Percentiles rank a stretch among this genome's conserved stretches.
Evolutionary conservation across 2,797 vertebrate genomes (phyloP).

Genomic region (Amblyopsis hoosieri): DNA sequence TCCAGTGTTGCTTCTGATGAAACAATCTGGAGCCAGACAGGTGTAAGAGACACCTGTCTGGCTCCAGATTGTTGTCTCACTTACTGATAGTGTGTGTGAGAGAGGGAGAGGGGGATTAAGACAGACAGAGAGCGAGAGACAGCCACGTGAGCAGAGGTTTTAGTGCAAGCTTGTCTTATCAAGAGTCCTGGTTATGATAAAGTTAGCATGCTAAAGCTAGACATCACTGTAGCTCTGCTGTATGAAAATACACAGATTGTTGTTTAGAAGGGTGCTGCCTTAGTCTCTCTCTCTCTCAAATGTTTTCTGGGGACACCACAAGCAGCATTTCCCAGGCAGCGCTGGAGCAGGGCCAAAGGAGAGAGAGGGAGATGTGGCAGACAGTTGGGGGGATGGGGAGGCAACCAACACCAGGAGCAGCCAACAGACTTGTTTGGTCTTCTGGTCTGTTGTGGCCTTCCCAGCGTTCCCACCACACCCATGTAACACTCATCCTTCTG

Average conservation of each 20-base stretch:
- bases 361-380: too few species aligned
- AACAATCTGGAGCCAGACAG: constrained; percentile 57
- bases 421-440: too few species aligned
- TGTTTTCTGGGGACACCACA: too few species aligned
- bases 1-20: constrained; percentile 55
- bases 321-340: too few species aligned
- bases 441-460: too few species aligned
- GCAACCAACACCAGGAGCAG: too few species aligned
- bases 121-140: not conserved
- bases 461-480: too few species aligned
- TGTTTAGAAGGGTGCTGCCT: constrained; percentile 56
- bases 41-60: constrained; percentile 43
- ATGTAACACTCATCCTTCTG: too few species aligned
- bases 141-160: constrained; percentile 39
- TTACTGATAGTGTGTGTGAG: constrained; percentile 21
- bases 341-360: too few species aligned
- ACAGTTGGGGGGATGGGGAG: too few species aligned
- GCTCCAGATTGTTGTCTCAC: constrained; percentile 17
- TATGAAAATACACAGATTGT: constrained; percentile 42
- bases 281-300: constrained; percentile 9
- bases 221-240: constrained; percentile 14
- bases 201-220: constrained; percentile 29
- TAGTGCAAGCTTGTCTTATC: constrained; percentile 55
- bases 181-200: constrained; percentile 48
- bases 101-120: not conserved